Base-by-base conservation (phyloP, 2,888 invertebrate species). In the Schrankia costaestrigalis region DNA sequence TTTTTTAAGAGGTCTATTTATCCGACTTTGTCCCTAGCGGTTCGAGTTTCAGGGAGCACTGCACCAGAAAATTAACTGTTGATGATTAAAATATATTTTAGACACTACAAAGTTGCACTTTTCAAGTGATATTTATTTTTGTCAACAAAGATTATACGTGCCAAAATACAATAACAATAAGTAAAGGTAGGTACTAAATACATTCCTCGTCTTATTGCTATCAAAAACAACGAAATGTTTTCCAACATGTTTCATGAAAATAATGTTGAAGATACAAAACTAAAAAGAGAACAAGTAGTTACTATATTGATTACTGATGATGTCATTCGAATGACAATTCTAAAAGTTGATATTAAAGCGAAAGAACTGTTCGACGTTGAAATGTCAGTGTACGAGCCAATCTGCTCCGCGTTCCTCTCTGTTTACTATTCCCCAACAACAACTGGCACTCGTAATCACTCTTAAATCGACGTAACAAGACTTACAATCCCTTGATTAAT, bases 371-470 rank as follows among this genome's bases (percentile, higher is more conserved):
- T 68, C 64, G 61, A 63, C 63, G 51, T 56, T 42, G 63, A 83
- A 83, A 85, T 82, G 85, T 80, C 84, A 82, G 66, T 63, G 69
- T 60, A 61, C 58, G 56, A 49, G 65, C 63, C 62, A 63, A 64
- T 66, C 59, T 61, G 69, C 62, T 77, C 72, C 74, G 77, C 78
- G 73, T 75, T 78, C 75, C 71, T 61, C 52, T 47, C 53, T 61
- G 62, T 63, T 62, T 63, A 64, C 56, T 52, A 54, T 37, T 47
- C 41, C 22, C 51, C 56, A 51, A 56, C 24, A 33, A 37, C 54
- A 54, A 19, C 41, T 17, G 27, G 27, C 54, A 30, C 33, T 30
- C 47, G 33, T 30, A 42, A 47, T 41, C 56, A 51, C 53, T 46
- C 60, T 57, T 72, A 63, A 24, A 19, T 8, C 47, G 17, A 40